A percentile compares a stretch with the other conserved stretches of the same genome.
phyloP scores from a whole-genome alignment of 2,888 invertebrate species.

The Drosophila subquinaria region DNA sequence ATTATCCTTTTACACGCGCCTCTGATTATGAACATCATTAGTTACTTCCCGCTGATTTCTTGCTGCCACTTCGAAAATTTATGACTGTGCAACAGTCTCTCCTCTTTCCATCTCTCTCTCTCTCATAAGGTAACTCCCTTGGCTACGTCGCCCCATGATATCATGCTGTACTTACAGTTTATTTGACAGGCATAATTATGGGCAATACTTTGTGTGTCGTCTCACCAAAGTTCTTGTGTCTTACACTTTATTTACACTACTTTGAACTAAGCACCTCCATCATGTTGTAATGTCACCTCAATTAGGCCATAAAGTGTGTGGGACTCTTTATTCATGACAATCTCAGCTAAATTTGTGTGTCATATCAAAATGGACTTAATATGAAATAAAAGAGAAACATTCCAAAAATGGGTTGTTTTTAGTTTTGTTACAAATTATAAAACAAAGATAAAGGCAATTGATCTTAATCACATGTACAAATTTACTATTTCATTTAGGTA shows the following conservation, averaged over 20 bases:
- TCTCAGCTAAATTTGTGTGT: neutral
- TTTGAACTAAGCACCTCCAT: constrained; percentile 24
- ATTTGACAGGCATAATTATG: constrained; percentile 78
- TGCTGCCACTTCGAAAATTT: constrained; percentile 61
- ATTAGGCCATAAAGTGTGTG: constrained; percentile 8
- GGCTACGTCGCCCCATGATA: constrained; percentile 16
- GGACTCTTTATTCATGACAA: constrained; percentile 4
- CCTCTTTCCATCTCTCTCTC: no score
- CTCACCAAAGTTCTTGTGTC: constrained; percentile 7
- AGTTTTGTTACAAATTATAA: no score
- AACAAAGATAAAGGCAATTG: no score
- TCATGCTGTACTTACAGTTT: constrained; percentile 72
- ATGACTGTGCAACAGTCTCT: constrained; percentile 54
- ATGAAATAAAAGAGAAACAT: no score
- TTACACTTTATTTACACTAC: constrained; percentile 12
- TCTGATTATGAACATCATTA: constrained; percentile 80
- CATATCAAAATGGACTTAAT: neutral
- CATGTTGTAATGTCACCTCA: constrained; percentile 33
- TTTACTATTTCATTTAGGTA: no score
- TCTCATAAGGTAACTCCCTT: neutral
- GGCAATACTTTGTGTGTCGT: constrained; percentile 29
- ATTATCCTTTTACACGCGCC: constrained; percentile 78
- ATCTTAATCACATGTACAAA: no score
- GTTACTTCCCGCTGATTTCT: constrained; percentile 66
- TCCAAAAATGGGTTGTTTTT: no score